Percentiles rank a stretch among this genome's conserved stretches.
Evolutionary conservation across 2,888 invertebrate genomes (phyloP).

Genomic region (Rutpela maculata): DNA sequence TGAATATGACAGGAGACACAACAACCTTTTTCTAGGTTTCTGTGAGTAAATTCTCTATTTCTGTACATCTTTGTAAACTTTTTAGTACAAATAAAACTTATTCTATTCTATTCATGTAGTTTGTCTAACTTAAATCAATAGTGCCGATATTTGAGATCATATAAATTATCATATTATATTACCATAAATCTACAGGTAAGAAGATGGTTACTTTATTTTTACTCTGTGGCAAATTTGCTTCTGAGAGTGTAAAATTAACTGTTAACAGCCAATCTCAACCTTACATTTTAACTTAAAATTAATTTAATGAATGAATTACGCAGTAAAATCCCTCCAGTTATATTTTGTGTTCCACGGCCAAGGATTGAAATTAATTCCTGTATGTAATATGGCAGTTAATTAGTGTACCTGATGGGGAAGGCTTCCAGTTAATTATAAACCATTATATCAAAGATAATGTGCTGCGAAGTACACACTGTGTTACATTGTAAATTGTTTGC

Average conservation of each 20-base stretch:
- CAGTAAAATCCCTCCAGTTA: not conserved
- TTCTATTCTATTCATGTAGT: too few species aligned
- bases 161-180: too few species aligned
- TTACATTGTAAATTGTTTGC: conserved; percentile 41
- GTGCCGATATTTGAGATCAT: too few species aligned
- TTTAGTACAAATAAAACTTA: too few species aligned
- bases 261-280: not conserved
- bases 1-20: too few species aligned
- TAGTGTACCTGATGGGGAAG: conserved; percentile 47
- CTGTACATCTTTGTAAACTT: too few species aligned
- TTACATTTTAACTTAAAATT: not conserved
- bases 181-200: not conserved
- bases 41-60: too few species aligned
- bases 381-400: conserved; percentile 50
- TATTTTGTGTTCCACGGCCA: not conserved
- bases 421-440: conserved; percentile 52
- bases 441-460: conserved; percentile 54
- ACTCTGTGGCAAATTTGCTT: not conserved
- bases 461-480: conserved; percentile 40
- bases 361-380: conserved; percentile 29
- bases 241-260: not conserved
- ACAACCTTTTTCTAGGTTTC: too few species aligned
- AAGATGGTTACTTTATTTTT: not conserved
- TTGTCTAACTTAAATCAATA: too few species aligned
- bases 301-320: conserved; percentile 5